Evolutionary conservation across 2,113 vertebrate species (phyloP), one percentile per base, ranked within the genome.

Genomic region (Phalacrocorax aristotelis): DNA sequence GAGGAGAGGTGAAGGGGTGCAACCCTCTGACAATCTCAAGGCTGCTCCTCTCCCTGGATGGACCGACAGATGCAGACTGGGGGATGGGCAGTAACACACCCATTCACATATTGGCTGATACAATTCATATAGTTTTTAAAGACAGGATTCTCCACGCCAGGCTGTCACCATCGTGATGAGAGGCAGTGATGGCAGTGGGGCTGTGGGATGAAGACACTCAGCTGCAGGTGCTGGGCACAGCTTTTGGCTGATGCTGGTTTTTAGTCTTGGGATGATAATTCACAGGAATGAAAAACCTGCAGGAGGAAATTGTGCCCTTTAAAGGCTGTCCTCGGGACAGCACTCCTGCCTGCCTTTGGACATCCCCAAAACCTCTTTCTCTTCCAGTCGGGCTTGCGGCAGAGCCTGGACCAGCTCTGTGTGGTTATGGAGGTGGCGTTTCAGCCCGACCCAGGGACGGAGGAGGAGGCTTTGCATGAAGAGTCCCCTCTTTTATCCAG

Each of bases 401-500:
- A 74, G 64, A 97, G 93, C 66, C 69, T 98, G 95, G 95, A 96
- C 70, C 94, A 97, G 88, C 77, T 98, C 22, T 83, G 96, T 22
- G 97, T 98, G 61, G 96, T 97, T 14, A 86, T 97, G 76, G 98
- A 98, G 68, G 94, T 23, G 0, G 90, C 54, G 3, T 92, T 92
- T 68, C 83, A 71, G 26, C 78, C 97, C 0, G 1, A 44, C 14
- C 68, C 10, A 0, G 62, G 49, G 13, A 11, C 0, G 0, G 13
- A 40, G 7, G 75, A 11, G 1, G 94, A 92, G 55, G 76, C 83
- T 51, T 87, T 60, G 0, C 3, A 30, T 44, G 98, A 98, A 74
- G 97, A 98, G 4, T 84, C 98, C 2, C 98, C 98, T 26, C 97
- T 98, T 22, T 46, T 98, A 83, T 76, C 97, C 36, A 54, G 74